A percentile compares a stretch with the other conserved stretches of the same genome.
phyloP scores from a whole-genome alignment of 2,888 invertebrate species.

The Pristionchus japonicus region DNA sequence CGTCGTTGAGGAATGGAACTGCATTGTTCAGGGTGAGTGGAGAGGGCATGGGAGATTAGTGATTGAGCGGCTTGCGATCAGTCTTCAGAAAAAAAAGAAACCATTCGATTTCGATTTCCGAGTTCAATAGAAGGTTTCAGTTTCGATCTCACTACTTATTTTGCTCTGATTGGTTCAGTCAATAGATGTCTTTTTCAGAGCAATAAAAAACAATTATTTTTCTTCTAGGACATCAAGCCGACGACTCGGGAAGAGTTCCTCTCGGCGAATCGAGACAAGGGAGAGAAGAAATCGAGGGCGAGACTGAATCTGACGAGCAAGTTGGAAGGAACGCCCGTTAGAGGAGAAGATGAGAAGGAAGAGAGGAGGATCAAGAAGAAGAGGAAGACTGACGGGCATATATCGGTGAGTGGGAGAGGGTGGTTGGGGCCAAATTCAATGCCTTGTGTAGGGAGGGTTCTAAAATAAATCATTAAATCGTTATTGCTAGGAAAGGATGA shows the following conservation, averaged over 20 bases:
- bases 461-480: too few species aligned
- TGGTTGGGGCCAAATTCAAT: too few species aligned
- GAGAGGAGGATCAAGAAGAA: too few species aligned
- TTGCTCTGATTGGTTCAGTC: too few species aligned
- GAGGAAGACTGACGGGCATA: conserved; percentile 7
- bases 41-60: too few species aligned
- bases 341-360: conserved; percentile 34
- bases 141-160: too few species aligned
- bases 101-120: too few species aligned
- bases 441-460: too few species aligned
- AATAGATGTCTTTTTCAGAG: too few species aligned
- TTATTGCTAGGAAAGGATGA: too few species aligned
- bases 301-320: not conserved
- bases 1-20: not conserved
- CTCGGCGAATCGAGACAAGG: conserved; percentile 34
- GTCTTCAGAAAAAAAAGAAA: not conserved
- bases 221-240: not conserved
- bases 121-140: too few species aligned
- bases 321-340: not conserved
- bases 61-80: not conserved
- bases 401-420: not conserved
- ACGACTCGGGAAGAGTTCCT: conserved; percentile 20
- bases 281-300: conserved; percentile 36
- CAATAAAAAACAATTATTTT: too few species aligned
- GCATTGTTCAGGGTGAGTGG: conserved; percentile 8